These are phyloP conservation scores for Lasioglossum lativentre DNA, from an alignment of 2,888 invertebrate species.

Conservation along the genomic window DNA sequence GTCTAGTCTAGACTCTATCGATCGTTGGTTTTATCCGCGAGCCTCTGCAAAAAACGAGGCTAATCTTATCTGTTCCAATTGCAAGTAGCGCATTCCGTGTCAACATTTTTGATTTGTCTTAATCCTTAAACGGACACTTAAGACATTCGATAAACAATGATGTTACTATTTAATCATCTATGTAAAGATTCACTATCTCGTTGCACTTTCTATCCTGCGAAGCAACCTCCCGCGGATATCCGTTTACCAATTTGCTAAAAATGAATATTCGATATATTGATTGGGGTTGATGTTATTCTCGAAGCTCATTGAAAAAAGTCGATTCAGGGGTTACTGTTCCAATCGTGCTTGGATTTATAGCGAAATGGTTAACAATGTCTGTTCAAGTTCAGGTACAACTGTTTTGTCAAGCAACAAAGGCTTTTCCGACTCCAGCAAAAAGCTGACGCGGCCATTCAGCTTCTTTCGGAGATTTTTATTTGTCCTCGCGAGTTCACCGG, in stretches of 20 bases:
- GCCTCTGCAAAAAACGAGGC: not conserved
- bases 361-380: too few relatives aligned
- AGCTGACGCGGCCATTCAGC: not conserved
- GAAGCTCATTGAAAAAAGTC: not conserved
- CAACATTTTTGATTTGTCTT: not conserved
- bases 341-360: not conserved
- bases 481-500: not conserved
- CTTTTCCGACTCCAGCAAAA: not conserved
- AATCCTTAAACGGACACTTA: not conserved
- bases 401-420: not conserved
- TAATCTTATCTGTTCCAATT: not conserved
- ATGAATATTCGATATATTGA: not conserved
- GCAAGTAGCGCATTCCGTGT: not conserved
- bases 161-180: not conserved
- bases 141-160: not conserved
- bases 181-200: too few relatives aligned
- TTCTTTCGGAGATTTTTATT: constrained; percentile 3
- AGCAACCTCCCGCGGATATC: not conserved
- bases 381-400: not conserved
- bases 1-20: not conserved
- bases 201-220: not conserved
- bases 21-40: not conserved
- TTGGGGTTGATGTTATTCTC: not conserved
- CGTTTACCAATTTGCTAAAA: not conserved
- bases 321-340: not conserved